A percentile compares a stretch with the other conserved stretches of the same genome.
These are phyloP conservation scores for Pycnomerus fuliginosus DNA, from an alignment of 2,888 invertebrate genomes.

Conservation along the genomic window DNA sequence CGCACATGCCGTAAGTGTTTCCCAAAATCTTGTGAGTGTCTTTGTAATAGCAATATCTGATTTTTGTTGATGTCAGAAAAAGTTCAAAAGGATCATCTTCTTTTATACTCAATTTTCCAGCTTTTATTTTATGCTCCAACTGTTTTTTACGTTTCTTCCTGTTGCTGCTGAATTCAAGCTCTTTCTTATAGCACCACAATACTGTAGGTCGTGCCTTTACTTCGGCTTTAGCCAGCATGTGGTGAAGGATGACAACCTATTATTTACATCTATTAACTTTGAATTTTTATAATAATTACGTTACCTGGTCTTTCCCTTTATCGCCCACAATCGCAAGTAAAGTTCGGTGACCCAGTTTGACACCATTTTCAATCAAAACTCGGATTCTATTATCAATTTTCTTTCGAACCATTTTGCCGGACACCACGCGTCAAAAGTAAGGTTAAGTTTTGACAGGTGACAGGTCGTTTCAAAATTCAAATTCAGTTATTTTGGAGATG, in stretches of 20 bases:
- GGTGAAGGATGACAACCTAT: conserved; percentile 94
- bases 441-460: too few relatives aligned
- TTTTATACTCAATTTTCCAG: conserved; percentile 84
- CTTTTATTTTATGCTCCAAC: conserved; percentile 78
- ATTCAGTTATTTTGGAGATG: too few relatives aligned
- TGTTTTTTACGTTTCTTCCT: conserved; percentile 90
- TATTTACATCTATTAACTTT: conserved; percentile 9
- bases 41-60: conserved; percentile 95
- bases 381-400: conserved; percentile 79
- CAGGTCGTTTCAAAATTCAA: too few relatives aligned
- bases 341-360: conserved; percentile 84
- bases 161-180: conserved; percentile 66
- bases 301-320: conserved; percentile 92
- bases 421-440: too few relatives aligned
- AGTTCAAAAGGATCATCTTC: conserved; percentile 97
- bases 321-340: conserved; percentile 95
- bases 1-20: conserved; percentile 84
- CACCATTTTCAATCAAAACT: conserved; percentile 96
- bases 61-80: conserved; percentile 93
- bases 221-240: conserved; percentile 93
- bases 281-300: conserved; percentile 9
- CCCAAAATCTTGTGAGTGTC: conserved; percentile 98
- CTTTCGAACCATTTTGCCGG: conserved; percentile 4
- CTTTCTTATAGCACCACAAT: conserved; percentile 97
- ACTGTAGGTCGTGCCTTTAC: conserved; percentile 92